phyloP scores from a whole-genome alignment of 1,140 invertebrate species.

The Drosophila novamexicana region DNA sequence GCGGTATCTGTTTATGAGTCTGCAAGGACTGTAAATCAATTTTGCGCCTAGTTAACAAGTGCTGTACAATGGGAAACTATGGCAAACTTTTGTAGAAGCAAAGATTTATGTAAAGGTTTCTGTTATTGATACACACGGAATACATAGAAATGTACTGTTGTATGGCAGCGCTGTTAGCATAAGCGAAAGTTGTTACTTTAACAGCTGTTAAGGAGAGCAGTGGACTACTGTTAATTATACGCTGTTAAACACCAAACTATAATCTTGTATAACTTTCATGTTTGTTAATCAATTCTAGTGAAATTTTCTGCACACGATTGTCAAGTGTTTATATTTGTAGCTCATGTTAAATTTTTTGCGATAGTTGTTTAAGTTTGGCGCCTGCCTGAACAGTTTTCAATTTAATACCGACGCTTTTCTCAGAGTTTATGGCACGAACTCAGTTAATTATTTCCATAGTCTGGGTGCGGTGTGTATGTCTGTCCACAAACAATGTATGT shows the following conservation, averaged over 20 bases:
- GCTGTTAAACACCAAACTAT: not conserved
- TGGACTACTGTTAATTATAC: not conserved
- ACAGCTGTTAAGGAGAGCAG: not conserved
- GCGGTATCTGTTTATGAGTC: conserved; percentile 6
- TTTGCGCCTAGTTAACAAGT: conserved; percentile 17
- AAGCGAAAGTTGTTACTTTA: not conserved
- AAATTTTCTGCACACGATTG: no score
- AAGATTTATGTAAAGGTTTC: no score
- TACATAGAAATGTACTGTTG: not conserved
- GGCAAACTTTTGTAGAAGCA: no score
- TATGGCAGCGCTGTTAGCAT: not conserved
- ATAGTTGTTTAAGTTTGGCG: no score
- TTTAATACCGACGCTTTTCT: no score
- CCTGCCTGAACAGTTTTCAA: no score
- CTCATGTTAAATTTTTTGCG: no score
- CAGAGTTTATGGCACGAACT: no score
- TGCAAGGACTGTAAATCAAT: conserved; percentile 27
- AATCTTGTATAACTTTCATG: not conserved
- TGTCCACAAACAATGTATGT: conserved; percentile 2
- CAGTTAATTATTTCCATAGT: not conserved
- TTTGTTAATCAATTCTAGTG: no score
- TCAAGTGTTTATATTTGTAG: no score
- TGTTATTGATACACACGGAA: no score
- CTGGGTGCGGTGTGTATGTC: not conserved
- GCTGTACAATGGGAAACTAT: not conserved